Conservation (phyloP, 2,113 vertebrate species). For the Elgaria multicarinata region DNA sequence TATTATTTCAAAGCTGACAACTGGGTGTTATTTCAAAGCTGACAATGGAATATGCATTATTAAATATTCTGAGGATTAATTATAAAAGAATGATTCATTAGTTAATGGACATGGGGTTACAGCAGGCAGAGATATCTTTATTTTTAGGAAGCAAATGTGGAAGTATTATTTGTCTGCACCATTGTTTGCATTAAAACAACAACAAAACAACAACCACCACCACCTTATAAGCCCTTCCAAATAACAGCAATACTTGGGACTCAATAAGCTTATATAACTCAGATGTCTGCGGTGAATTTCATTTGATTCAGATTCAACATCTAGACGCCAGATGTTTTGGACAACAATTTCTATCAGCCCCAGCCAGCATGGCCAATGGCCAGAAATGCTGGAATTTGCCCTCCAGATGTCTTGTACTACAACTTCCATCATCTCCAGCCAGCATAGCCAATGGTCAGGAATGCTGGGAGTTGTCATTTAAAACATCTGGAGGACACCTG, state of each 20-base stretch:
- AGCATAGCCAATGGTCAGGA: too few species aligned
- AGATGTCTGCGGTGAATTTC: conserved; percentile 10
- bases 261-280: conserved; percentile 35
- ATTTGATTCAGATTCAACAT: background rate
- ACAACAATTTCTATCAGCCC: too few species aligned
- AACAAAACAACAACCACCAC: background rate
- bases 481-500: too few species aligned
- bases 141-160: conserved; percentile 16
- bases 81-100: conserved; percentile 74
- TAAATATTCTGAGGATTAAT: conserved; percentile 73
- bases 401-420: too few species aligned
- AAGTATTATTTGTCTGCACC: background rate
- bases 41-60: conserved; percentile 68
- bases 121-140: background rate
- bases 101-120: conserved; percentile 68
- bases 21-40: conserved; percentile 60
- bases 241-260: conserved; percentile 26
- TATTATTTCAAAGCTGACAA: conserved; percentile 50
- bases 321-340: background rate
- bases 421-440: too few species aligned
- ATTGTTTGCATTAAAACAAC: background rate
- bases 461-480: too few species aligned
- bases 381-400: too few species aligned
- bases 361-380: too few species aligned
- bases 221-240: conserved; percentile 37